phyloP scores from a whole-genome alignment of 1,140 invertebrate species.

The Bombus waltoni region DNA sequence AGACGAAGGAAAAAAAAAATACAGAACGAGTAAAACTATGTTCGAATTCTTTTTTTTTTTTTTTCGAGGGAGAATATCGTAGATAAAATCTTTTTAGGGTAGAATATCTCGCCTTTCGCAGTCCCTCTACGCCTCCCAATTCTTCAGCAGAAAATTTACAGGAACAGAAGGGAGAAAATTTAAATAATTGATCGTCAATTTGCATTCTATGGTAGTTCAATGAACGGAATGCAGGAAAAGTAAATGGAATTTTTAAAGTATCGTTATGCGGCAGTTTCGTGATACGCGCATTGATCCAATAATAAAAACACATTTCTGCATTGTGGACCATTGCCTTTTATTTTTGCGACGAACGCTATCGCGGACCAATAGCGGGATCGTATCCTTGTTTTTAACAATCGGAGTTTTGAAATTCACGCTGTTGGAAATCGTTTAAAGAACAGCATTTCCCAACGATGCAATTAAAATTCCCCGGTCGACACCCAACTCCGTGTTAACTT shows the following conservation, averaged over 20 bases:
- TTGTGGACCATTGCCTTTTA: conserved; percentile 5
- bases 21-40: no score
- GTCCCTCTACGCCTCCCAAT: no score
- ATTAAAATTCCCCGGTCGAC: not conserved
- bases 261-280: no score
- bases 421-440: not conserved
- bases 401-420: not conserved
- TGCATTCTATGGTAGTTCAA: no score
- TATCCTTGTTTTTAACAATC: not conserved
- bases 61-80: not conserved
- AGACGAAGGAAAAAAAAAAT: not conserved
- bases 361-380: no score
- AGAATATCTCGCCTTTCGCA: not conserved
- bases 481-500: not conserved
- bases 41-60: not conserved
- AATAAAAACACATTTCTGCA: conserved; percentile 3
- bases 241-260: no score
- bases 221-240: no score
- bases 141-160: not conserved
- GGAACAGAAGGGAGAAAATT: not conserved
- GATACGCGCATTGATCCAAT: not conserved
- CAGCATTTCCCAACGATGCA: not conserved
- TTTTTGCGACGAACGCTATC: conserved; percentile 6
- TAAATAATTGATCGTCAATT: no score
- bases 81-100: not conserved